A percentile compares a stretch with the other conserved stretches of the same genome.
These are phyloP conservation scores for Pinctada fucata DNA, from an alignment of 2,888 invertebrate genomes.

Conservation along the genomic window DNA sequence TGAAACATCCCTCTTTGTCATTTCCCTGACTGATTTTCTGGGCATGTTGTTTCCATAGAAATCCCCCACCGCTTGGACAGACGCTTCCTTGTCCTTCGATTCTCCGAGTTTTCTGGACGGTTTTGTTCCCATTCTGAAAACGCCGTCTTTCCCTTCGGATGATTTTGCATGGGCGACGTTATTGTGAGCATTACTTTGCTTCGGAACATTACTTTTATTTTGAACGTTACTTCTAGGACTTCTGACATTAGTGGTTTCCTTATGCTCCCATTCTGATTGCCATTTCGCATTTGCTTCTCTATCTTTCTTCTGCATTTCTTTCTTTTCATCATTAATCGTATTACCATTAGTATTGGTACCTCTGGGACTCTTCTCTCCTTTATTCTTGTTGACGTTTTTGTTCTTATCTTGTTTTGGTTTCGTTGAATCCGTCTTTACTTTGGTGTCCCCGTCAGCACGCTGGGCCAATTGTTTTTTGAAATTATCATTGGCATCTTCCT, in stretches of 20 bases:
- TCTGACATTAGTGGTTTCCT: not conserved
- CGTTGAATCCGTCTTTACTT: not conserved
- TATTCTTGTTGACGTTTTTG: not conserved
- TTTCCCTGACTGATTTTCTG: conserved; percentile 11
- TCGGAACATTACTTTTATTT: not conserved
- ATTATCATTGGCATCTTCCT: not conserved
- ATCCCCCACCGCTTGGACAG: conserved; percentile 11
- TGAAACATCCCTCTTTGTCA: conserved; percentile 13
- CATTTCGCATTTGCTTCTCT: conserved; percentile 27
- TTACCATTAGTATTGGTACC: not conserved
- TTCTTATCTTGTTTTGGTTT: not conserved
- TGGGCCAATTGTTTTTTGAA: not conserved
- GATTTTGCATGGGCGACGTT: not conserved
- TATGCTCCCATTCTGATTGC: conserved; percentile 22
- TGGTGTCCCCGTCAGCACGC: not conserved
- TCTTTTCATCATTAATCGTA: not conserved
- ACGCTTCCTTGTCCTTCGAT: conserved; percentile 16
- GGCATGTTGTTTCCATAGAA: not conserved
- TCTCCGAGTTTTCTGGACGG: conserved; percentile 21
- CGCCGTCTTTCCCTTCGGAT: conserved; percentile 9
- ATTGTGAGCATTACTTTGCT: conserved; percentile 11
- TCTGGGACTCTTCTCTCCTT: not conserved
- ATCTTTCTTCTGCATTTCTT: not conserved
- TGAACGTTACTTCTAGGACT: not conserved
- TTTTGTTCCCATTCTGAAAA: conserved; percentile 6